Percentiles rank a stretch among this genome's conserved stretches.
Conservation (phyloP, 1,140 invertebrate genomes). For the Cataglyphis hispanica region DNA sequence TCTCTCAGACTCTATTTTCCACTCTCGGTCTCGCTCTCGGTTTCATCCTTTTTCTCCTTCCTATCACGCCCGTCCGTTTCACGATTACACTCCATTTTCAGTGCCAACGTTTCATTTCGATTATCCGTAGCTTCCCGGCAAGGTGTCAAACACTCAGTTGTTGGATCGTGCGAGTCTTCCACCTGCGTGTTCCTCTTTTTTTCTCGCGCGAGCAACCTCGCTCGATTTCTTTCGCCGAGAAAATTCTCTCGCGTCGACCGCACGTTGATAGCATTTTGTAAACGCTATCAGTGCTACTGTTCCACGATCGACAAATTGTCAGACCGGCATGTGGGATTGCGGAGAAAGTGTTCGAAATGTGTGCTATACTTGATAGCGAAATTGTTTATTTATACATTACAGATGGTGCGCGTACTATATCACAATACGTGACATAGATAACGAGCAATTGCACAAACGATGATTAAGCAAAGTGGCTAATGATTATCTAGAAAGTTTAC, state of each 20-base stretch:
- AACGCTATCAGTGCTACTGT: conserved; percentile 17
- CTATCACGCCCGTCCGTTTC: conserved; percentile 38
- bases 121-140: conserved; percentile 59
- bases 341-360: conserved; percentile 54
- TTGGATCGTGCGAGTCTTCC: conserved; percentile 54
- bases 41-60: background rate
- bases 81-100: conserved; percentile 39
- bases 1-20: conserved; percentile 16
- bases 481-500: conserved; percentile 27
- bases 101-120: conserved; percentile 70
- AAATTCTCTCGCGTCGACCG: conserved; percentile 31
- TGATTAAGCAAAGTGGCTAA: conserved; percentile 7
- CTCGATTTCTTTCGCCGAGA: conserved; percentile 36
- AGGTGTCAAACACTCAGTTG: conserved; percentile 67
- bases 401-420: conserved; percentile 16
- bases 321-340: background rate
- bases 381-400: conserved; percentile 8
- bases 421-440: conserved; percentile 9
- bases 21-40: background rate
- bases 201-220: conserved; percentile 5
- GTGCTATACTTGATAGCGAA: background rate
- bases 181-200: background rate
- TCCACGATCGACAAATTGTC: conserved; percentile 39
- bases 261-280: conserved; percentile 26
- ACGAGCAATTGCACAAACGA: background rate